Percentiles rank a stretch among this genome's conserved stretches.
Evolutionary conservation across 2,113 vertebrate genomes (phyloP).

Genomic region (Ginglymostoma cirratum): DNA sequence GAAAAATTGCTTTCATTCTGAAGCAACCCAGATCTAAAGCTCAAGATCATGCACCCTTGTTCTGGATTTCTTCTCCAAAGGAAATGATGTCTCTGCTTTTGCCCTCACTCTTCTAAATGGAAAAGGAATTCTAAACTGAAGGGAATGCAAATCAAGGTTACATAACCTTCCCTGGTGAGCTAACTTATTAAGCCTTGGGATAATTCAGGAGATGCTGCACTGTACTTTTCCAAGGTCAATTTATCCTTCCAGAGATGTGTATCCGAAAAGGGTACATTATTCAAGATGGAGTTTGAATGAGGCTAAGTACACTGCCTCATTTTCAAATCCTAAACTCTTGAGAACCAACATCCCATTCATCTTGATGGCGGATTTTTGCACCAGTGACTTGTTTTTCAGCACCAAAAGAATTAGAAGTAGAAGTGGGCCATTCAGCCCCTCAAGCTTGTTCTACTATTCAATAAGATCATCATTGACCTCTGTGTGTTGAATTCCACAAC

Average conservation of each 20-base stretch:
- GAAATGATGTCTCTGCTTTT: background rate
- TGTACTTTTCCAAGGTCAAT: background rate
- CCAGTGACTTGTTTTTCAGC: background rate
- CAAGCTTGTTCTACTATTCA: no score
- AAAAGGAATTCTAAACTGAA: background rate
- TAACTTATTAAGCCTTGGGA: background rate
- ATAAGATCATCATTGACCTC: no score
- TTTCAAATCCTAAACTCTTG: background rate
- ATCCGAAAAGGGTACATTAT: background rate
- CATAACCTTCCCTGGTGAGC: background rate
- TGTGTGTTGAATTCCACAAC: no score
- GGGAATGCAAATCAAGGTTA: background rate
- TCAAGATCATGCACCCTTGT: background rate
- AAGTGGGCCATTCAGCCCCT: no score
- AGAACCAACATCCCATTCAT: background rate
- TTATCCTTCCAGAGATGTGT: background rate
- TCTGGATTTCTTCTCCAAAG: background rate
- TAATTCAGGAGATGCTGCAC: background rate
- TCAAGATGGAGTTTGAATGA: background rate
- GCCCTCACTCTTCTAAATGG: background rate
- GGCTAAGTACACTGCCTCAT: background rate
- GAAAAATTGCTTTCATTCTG: background rate
- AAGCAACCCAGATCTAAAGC: background rate
- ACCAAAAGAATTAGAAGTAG: no score
- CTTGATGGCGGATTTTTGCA: background rate